Base-by-base conservation (phyloP, 2,797 vertebrate genomes). In the Choloepus didactylus region DNA sequence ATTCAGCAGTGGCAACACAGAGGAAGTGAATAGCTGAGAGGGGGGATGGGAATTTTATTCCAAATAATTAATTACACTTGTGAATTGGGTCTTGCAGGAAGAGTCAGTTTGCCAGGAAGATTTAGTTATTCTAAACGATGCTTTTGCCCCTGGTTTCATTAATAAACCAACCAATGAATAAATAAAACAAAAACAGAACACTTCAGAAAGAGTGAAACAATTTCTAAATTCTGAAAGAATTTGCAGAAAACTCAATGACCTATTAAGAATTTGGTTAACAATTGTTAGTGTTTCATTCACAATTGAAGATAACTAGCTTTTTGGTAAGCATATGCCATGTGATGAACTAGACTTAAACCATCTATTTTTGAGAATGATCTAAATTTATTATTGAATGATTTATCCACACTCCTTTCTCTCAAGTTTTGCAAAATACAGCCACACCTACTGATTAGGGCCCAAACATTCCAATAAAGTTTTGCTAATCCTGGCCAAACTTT, bases 151-250 rank as follows among this genome's bases (percentile, higher is more conserved):
- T 16, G n/a, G 67, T 88, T 93, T 96, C 73, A 87, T 69, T 62
- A 95, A 84, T 41, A 56, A 60, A 90, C 46, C 46, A 49, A 49
- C 46, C 46, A 56, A 56, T 56, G 5, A 49, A 87, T 69, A 46
- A 95, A 81, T 44, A 60, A 91, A 95, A 31, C 1, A 82, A 93
- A 93, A 69, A 91, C 38, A 92, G 46, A 75, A 91, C n/a, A 92
- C 54, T 84, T 76, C 56, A 7, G 7, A 70, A 88, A 76, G 56
- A 89, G n/a, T 44, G 25, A 82, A 89, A 76, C 35, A 90, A 31
- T n/a, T 90, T 59, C 49, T 84, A 90, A 96, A 91, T 82, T 77
- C 51, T 93, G 46, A 77, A 66, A 86, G 44, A 85, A 75, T 41
- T 59, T 59, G 16, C 66, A 27, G 27, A 79, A 92, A 77, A 16